Conservation (phyloP, 2,888 invertebrate species). For the Epinotia bilunana region DNA sequence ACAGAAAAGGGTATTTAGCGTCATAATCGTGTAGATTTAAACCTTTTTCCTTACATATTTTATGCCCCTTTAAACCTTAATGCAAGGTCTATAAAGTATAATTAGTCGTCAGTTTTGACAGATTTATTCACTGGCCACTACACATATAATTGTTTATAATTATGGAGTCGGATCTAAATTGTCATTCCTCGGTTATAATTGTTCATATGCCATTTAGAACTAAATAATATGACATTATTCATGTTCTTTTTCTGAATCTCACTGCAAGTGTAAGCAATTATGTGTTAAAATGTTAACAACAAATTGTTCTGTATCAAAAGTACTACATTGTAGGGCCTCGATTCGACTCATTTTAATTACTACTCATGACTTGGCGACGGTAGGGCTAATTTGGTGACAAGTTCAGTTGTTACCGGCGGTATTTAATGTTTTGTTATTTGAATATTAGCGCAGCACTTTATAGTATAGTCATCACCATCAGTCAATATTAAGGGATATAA, state of each 20-base stretch:
- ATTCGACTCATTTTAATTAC: neutral
- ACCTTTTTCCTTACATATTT: neutral
- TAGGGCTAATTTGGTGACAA: neutral
- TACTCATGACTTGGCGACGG: neutral
- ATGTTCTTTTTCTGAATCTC: conserved; percentile 8
- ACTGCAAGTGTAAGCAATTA: neutral
- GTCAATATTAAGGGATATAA: no score
- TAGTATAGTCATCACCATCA: no score
- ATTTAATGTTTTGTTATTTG: no score
- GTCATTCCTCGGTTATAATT: conserved; percentile 12
- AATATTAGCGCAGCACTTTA: no score
- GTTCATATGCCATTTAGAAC: conserved; percentile 23
- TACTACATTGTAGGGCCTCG: neutral
- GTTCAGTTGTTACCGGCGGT: neutral
- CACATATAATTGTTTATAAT: neutral
- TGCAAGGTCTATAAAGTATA: neutral
- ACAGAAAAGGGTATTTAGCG: conserved; percentile 30
- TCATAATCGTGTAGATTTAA: conserved; percentile 27
- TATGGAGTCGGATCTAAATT: neutral
- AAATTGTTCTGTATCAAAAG: neutral
- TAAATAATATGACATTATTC: conserved; percentile 19
- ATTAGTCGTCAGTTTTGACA: neutral
- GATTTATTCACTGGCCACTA: conserved; percentile 12
- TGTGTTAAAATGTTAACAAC: conserved; percentile 9
- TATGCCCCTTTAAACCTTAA: neutral